Conservation (phyloP, 1,140 invertebrate species). For the Drosophila pectinifera region DNA sequence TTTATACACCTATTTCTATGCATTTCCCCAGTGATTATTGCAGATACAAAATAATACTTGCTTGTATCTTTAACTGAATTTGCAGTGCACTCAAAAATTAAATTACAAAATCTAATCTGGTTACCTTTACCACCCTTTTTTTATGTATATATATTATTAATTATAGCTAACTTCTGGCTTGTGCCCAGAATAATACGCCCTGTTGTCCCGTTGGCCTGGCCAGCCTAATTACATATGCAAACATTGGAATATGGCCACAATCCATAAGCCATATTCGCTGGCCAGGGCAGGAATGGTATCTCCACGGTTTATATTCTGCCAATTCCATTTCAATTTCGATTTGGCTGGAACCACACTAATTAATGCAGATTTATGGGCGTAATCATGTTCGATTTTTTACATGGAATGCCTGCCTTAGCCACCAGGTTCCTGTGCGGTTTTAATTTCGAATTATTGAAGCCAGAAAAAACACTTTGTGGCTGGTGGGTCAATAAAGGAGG, state of each 20-base stretch:
- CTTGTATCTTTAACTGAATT: too few relatives aligned
- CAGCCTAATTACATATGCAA: slow-evolving; percentile 9
- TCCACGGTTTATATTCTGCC: not conserved
- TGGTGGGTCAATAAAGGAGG: slow-evolving; percentile 6
- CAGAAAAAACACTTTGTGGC: slow-evolving; percentile 25
- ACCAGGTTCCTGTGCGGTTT: slow-evolving; percentile 8
- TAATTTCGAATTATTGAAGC: slow-evolving; percentile 3
- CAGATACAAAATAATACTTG: too few relatives aligned
- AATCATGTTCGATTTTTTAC: slow-evolving; percentile 10
- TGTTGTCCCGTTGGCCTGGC: not conserved
- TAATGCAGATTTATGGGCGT: slow-evolving; percentile 17
- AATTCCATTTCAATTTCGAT: slow-evolving; percentile 4
- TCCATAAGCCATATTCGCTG: slow-evolving; percentile 12
- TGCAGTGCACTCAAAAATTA: too few relatives aligned
- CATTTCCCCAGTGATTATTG: too few relatives aligned
- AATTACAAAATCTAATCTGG: not conserved
- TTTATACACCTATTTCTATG: too few relatives aligned
- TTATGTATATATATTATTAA: too few relatives aligned
- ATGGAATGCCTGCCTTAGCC: not conserved
- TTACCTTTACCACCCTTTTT: too few relatives aligned
- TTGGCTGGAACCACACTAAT: slow-evolving; percentile 5
- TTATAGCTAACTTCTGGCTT: too few relatives aligned
- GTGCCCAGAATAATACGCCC: not conserved
- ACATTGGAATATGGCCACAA: slow-evolving; percentile 6
- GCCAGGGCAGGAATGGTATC: not conserved